Evolutionary conservation across 1,140 invertebrate species (phyloP).

Genomic region (Calliphora vicina): DNA sequence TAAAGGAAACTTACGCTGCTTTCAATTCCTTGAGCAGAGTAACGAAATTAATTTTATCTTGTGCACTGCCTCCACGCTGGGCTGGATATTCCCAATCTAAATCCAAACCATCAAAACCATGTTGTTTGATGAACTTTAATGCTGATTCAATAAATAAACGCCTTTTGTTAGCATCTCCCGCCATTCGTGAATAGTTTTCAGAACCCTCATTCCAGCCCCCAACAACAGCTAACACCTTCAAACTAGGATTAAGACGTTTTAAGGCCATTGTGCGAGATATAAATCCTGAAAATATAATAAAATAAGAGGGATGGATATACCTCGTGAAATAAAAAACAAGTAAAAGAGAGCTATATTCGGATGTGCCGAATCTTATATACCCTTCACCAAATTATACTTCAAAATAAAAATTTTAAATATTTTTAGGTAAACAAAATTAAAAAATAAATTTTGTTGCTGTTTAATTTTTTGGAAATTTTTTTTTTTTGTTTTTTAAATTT

Average conservation of each 20-base stretch:
- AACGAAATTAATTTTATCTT: conserved; percentile 66
- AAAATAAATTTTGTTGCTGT: too few relatives aligned
- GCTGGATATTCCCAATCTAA: conserved; percentile 74
- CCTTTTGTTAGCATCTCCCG: conserved; percentile 58
- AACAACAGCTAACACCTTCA: conserved; percentile 76
- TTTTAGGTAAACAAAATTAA: too few relatives aligned
- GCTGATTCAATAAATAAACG: conserved; percentile 65
- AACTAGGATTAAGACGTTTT: conserved; percentile 68
- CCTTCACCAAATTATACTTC: too few relatives aligned
- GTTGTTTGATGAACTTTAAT: conserved; percentile 65
- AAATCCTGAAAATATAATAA: conserved; percentile 41
- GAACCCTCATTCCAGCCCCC: conserved; percentile 80
- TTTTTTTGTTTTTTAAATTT: too few relatives aligned
- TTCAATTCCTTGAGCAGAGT: conserved; percentile 66
- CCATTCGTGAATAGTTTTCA: conserved; percentile 69
- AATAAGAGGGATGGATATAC: too few relatives aligned
- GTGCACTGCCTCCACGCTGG: conserved; percentile 64
- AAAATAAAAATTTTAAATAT: too few relatives aligned
- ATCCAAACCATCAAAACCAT: conserved; percentile 74
- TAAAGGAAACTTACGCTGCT: conserved; percentile 54
- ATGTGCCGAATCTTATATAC: too few relatives aligned
- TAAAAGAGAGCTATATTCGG: too few relatives aligned
- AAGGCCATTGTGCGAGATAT: conserved; percentile 53
- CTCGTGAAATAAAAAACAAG: too few relatives aligned
- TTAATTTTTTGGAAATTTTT: too few relatives aligned